Evolutionary conservation across 1,140 invertebrate genomes (phyloP).

Genomic region (Pteromalus puparum): DNA sequence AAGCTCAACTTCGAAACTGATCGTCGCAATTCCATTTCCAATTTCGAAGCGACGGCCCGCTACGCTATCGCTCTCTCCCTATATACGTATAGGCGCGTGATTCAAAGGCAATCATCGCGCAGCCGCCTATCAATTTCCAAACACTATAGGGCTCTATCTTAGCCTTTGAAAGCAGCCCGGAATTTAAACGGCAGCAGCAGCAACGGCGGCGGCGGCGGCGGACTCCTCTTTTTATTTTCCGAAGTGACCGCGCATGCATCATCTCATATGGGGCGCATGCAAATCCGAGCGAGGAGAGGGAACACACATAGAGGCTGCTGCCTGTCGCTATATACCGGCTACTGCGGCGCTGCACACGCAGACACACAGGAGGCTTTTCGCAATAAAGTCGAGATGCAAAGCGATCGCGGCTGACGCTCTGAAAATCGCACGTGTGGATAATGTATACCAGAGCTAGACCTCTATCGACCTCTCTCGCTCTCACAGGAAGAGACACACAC

Average conservation of each 20-base stretch:
- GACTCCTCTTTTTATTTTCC: conserved; percentile 42
- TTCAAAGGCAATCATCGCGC: conserved; percentile 46
- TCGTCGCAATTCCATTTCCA: conserved; percentile 44
- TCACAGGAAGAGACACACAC: conserved; percentile 22
- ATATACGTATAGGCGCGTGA: neutral
- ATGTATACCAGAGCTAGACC: conserved; percentile 65
- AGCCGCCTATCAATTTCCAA: conserved; percentile 41
- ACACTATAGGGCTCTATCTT: conserved; percentile 36
- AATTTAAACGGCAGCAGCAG: conserved; percentile 32
- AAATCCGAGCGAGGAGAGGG: conserved; percentile 50
- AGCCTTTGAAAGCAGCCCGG: conserved; percentile 39
- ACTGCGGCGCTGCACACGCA: neutral
- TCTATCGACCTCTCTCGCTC: neutral
- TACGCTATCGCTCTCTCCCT: neutral
- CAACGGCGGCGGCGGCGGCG: neutral
- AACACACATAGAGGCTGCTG: conserved; percentile 56
- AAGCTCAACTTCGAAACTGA: conserved; percentile 39
- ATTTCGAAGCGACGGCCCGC: conserved; percentile 36
- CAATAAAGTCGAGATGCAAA: conserved; percentile 71
- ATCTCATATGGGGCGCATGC: conserved; percentile 57
- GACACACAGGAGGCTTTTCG: conserved; percentile 53
- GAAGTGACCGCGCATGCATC: conserved; percentile 45
- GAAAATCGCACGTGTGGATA: conserved; percentile 70
- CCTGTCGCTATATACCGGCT: neutral
- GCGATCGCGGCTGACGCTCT: conserved; percentile 64